phyloP scores from a whole-genome alignment of 2,888 invertebrate species.

The Eurytoma californica region DNA sequence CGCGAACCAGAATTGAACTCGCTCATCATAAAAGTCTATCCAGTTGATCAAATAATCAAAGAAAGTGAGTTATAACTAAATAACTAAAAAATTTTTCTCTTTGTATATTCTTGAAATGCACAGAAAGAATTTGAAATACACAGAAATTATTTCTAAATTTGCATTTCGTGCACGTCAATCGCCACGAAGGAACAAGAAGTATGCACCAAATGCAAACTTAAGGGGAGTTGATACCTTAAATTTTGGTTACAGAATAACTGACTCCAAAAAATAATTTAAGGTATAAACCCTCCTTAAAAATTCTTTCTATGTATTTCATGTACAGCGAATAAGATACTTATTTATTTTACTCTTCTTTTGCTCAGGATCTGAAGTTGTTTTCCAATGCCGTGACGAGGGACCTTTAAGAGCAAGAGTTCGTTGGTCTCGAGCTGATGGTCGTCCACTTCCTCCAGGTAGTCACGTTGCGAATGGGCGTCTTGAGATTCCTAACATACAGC shows the following conservation, averaged over 20 bases:
- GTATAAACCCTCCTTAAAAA: too few relatives aligned
- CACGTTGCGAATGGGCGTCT: constrained; percentile 86
- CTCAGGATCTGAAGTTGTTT: constrained; percentile 92
- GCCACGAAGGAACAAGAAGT: too few relatives aligned
- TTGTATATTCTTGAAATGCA: too few relatives aligned
- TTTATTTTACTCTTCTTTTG: constrained; percentile 3
- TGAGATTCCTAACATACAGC: constrained; percentile 88
- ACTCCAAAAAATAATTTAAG: too few relatives aligned
- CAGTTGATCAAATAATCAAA: constrained; percentile 86
- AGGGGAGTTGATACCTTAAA: too few relatives aligned
- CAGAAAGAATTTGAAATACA: too few relatives aligned
- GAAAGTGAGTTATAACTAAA: constrained; percentile 82
- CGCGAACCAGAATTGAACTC: constrained; percentile 1
- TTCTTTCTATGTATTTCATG: too few relatives aligned
- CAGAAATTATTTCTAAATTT: too few relatives aligned
- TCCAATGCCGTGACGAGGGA: constrained; percentile 96
- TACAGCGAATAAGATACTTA: not conserved
- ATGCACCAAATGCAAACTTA: too few relatives aligned
- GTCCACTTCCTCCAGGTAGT: constrained; percentile 86
- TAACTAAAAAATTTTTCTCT: not conserved
- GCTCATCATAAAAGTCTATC: constrained; percentile 85
- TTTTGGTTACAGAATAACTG: too few relatives aligned
- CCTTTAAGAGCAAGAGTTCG: constrained; percentile 83
- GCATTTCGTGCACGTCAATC: too few relatives aligned
- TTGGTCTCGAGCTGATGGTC: constrained; percentile 84